phyloP scores from a whole-genome alignment of 2,113 vertebrate species.

The Odontesthes bonariensis region DNA sequence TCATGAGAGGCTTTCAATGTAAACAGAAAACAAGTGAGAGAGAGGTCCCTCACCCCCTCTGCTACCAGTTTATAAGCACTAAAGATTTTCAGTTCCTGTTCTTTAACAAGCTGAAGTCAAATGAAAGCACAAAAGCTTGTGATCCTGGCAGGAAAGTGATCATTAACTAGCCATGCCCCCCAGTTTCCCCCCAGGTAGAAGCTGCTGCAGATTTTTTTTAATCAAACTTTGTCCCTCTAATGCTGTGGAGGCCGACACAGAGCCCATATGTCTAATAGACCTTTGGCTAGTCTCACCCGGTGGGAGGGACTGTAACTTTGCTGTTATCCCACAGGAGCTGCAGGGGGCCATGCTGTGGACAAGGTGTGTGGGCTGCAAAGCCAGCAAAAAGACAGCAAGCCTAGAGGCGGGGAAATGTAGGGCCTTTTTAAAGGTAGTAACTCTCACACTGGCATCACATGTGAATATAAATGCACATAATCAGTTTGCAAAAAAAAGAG shows the following conservation, averaged over 20 bases:
- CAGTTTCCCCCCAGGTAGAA: conserved; percentile 49
- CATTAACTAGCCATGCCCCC: conserved; percentile 50
- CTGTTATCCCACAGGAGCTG: conserved; percentile 56
- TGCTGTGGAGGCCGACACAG: conserved; percentile 52
- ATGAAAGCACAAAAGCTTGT: conserved; percentile 23
- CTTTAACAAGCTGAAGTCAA: conserved; percentile 41
- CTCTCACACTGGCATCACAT: conserved; percentile 16
- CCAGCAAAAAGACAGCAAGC: conserved; percentile 43
- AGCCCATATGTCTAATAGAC: conserved; percentile 64
- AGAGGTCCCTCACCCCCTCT: conserved; percentile 4
- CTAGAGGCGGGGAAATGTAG: conserved; percentile 10
- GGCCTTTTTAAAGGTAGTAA: neutral
- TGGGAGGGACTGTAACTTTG: conserved; percentile 61
- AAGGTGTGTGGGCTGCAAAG: conserved; percentile 75
- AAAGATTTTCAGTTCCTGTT: conserved; percentile 31
- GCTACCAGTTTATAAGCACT: conserved; percentile 13
- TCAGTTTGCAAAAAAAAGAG: conserved; percentile 28
- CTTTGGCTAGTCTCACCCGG: conserved; percentile 55
- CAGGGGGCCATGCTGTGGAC: conserved; percentile 50
- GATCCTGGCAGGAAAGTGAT: conserved; percentile 64
- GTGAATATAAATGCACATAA: conserved; percentile 52
- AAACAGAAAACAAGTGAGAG: conserved; percentile 31
- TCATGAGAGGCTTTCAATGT: conserved; percentile 10
- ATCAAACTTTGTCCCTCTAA: conserved; percentile 64
- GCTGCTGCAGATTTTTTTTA: conserved; percentile 47